These are phyloP conservation scores for Agriopis aurantiaria DNA, from an alignment of 2,888 invertebrate genomes.

Conservation along the genomic window DNA sequence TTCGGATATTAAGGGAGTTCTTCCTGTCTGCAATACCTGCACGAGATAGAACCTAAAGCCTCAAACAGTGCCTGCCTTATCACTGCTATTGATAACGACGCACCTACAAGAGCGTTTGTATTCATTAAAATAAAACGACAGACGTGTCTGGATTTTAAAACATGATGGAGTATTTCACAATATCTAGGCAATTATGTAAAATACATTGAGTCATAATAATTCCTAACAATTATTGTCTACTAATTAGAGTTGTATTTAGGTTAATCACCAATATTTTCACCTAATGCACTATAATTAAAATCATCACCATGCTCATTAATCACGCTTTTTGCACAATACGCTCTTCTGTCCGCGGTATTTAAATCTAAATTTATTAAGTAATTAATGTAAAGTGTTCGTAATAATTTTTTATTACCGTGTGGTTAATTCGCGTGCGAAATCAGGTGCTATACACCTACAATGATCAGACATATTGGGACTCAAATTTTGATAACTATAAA, in stretches of 20 bases:
- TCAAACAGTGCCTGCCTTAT: background rate
- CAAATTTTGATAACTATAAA: no score
- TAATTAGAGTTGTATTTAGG: slow-evolving; percentile 7
- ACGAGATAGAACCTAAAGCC: slow-evolving; percentile 2
- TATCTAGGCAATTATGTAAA: background rate
- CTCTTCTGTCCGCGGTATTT: slow-evolving; percentile 55
- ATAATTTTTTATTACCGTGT: no score
- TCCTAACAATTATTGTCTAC: background rate
- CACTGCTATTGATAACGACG: background rate
- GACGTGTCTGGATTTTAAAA: background rate
- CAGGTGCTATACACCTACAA: no score
- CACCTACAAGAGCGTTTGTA: background rate
- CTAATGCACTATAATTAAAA: slow-evolving; percentile 29
- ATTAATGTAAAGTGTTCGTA: background rate
- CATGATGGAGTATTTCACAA: background rate
- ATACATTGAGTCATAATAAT: background rate
- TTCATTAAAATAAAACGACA: background rate
- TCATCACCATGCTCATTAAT: slow-evolving; percentile 28
- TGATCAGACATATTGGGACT: no score
- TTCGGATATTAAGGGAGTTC: no score
- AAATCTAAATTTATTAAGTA: background rate
- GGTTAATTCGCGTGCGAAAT: no score
- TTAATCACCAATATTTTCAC: slow-evolving; percentile 11
- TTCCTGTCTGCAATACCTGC: background rate
- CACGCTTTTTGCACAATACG: slow-evolving; percentile 71